Conservation (phyloP, 2,888 invertebrate genomes). For the Microctonus hyperodae region DNA sequence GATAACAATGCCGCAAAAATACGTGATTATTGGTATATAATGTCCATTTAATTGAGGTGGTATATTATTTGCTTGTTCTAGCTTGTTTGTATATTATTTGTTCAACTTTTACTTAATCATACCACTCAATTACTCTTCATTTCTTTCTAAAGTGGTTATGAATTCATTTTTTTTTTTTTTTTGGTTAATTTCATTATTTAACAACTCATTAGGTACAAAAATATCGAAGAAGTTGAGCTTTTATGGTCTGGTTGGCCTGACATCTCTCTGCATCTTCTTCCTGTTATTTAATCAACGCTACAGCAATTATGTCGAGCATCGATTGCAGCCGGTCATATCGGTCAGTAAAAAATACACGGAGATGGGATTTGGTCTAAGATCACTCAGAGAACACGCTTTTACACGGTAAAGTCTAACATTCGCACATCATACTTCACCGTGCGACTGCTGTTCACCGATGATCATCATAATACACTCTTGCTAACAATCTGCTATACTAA, state of each 20-base stretch:
- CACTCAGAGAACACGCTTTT: constrained; percentile 47
- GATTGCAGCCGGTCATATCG: constrained; percentile 56
- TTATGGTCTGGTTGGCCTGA: constrained; percentile 58
- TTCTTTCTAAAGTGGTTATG: too few species aligned
- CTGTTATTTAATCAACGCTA: constrained; percentile 58
- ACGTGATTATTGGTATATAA: too few species aligned
- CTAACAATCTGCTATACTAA: not conserved
- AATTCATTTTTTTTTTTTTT: too few species aligned
- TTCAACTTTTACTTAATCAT: too few species aligned
- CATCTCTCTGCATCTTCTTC: constrained; percentile 60
- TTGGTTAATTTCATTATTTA: not conserved
- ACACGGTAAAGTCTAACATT: constrained; percentile 45
- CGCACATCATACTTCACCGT: constrained; percentile 35
- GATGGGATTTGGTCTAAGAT: constrained; percentile 46
- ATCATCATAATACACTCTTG: not conserved
- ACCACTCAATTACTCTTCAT: too few species aligned
- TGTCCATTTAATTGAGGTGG: too few species aligned
- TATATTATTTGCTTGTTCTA: too few species aligned
- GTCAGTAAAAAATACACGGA: constrained; percentile 48
- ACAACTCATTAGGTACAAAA: constrained; percentile 46
- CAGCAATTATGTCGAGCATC: constrained; percentile 58
- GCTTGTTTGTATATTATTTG: too few species aligned
- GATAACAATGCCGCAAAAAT: constrained; percentile 5
- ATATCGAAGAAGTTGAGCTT: constrained; percentile 59
- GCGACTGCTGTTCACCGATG: constrained; percentile 11